Base-by-base conservation (phyloP, 2,797 vertebrate species). In the Lemur catta region DNA sequence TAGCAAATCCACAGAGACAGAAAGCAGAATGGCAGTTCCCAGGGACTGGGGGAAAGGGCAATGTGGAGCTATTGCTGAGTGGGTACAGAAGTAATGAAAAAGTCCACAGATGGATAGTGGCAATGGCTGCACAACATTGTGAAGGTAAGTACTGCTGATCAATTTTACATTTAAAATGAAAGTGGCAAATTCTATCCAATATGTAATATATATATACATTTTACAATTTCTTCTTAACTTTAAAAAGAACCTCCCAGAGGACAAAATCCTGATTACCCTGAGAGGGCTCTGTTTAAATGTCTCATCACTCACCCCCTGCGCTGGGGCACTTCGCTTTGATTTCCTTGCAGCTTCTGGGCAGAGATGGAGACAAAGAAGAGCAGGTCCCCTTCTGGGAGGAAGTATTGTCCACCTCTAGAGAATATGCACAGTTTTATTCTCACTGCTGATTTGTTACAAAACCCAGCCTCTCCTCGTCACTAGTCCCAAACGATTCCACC, bases 261-360 rank as follows among this genome's bases (percentile, higher is more conserved):
- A 76, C 33, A 87, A 48, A 78, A 38, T 2, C 46, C 35, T 48
- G 3, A 78, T 55, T 57, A 28, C 26, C 24, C 30, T 15, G 20
- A 4, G 17, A 13, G 48, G 43, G 35, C 20, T 79, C 12, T 33
- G 26, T 63, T 55, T n/a, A 59, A 41, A 38, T 4, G 9, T 26
- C 4, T 22, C n/a, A 0, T 20, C 74, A 94, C 59, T 96, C 30
- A 90, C 95, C 85, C 7, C 0, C 0, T 7, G 69, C 20, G 11
- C 7, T 0, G 0, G 0, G 4, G 17, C 30, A 11, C 6, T 30
- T 3, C 4, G 4, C 18, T 52, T 89, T 93, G 46, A 90, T 81
- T 89, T 94, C 80, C 30, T 74, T 89, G 84, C 69, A 94, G 63
- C 69, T 95, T 89, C 69, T 57, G 48, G 63, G 28, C 35, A 82